A percentile compares a stretch with the other conserved stretches of the same genome.
These are phyloP conservation scores for Linnaemya tessellans DNA, from an alignment of 2,888 invertebrate genomes.

Conservation along the genomic window DNA sequence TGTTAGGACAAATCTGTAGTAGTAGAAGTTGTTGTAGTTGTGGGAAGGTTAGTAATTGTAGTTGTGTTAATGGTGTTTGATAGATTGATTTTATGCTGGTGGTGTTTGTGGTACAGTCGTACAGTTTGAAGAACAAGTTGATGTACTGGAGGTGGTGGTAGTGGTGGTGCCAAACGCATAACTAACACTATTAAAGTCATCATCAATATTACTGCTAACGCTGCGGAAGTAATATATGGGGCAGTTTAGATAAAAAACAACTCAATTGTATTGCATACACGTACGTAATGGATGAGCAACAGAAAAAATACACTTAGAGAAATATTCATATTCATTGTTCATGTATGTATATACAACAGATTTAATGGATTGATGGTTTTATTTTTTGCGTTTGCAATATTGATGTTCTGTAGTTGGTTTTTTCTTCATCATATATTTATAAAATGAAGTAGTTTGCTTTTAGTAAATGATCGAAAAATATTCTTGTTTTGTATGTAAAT, in stretches of 20 bases:
- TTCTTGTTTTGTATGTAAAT: slow-evolving; percentile 14
- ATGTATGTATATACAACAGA: slow-evolving; percentile 44
- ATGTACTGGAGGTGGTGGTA: not conserved
- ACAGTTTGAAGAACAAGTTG: slow-evolving; percentile 38
- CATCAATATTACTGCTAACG: slow-evolving; percentile 31
- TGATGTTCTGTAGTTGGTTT: slow-evolving; percentile 1
- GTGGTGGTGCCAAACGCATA: slow-evolving; percentile 6
- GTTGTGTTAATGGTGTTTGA: slow-evolving; percentile 15
- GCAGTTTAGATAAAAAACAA: slow-evolving; percentile 25
- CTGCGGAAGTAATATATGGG: slow-evolving; percentile 46
- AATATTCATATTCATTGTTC: slow-evolving; percentile 32
- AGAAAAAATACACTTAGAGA: slow-evolving; percentile 46
- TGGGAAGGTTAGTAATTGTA: not conserved
- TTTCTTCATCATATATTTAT: slow-evolving; percentile 29
- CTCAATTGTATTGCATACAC: not conserved
- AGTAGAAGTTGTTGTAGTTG: slow-evolving; percentile 14
- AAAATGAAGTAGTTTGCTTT: slow-evolving; percentile 44
- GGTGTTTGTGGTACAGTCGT: slow-evolving; percentile 39
- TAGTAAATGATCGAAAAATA: slow-evolving; percentile 66
- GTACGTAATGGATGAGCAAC: slow-evolving; percentile 39
- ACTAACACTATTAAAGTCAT: slow-evolving; percentile 40
- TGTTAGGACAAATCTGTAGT: slow-evolving; percentile 47
- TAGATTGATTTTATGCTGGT: slow-evolving; percentile 14
- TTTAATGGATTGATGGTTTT: slow-evolving; percentile 34
- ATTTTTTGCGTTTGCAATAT: slow-evolving; percentile 4